Evolutionary conservation across 2,888 invertebrate species (phyloP).

Genomic region (Anticlea derivata): DNA sequence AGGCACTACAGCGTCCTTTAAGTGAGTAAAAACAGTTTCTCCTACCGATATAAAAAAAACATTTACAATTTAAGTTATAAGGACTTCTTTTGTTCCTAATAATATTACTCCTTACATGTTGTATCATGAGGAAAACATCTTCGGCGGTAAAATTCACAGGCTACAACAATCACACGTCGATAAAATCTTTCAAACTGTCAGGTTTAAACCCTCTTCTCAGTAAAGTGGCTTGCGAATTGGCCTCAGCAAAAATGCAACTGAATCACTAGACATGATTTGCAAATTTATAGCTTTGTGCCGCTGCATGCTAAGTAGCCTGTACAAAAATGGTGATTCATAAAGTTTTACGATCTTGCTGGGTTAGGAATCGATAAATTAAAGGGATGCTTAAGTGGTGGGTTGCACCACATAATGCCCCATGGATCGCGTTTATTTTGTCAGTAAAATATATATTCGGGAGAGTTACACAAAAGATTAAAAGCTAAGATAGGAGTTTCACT

Average conservation of each 20-base stretch:
- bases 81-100: too few species aligned
- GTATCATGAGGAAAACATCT: slow-evolving; percentile 32
- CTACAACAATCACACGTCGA: slow-evolving; percentile 47
- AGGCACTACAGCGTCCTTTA: too few species aligned
- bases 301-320: slow-evolving; percentile 67
- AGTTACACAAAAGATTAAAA: too few species aligned
- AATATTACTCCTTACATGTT: slow-evolving; percentile 7
- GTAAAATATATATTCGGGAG: neutral
- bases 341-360: slow-evolving; percentile 30
- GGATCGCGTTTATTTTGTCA: slow-evolving; percentile 25
- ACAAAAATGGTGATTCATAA: slow-evolving; percentile 52
- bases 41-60: too few species aligned
- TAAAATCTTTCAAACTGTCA: slow-evolving; percentile 54
- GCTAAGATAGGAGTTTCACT: too few species aligned
- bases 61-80: too few species aligned
- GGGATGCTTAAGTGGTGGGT: slow-evolving; percentile 25
- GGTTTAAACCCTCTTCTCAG: slow-evolving; percentile 51
- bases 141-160: slow-evolving; percentile 40
- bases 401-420: slow-evolving; percentile 17
- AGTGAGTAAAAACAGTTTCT: too few species aligned
- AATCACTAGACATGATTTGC: slow-evolving; percentile 74
- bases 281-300: slow-evolving; percentile 61
- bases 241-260: slow-evolving; percentile 56
- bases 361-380: slow-evolving; percentile 33
- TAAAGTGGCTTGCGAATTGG: slow-evolving; percentile 54